Conservation (phyloP, 2,888 invertebrate species). For the Drosophila stalkeri region DNA sequence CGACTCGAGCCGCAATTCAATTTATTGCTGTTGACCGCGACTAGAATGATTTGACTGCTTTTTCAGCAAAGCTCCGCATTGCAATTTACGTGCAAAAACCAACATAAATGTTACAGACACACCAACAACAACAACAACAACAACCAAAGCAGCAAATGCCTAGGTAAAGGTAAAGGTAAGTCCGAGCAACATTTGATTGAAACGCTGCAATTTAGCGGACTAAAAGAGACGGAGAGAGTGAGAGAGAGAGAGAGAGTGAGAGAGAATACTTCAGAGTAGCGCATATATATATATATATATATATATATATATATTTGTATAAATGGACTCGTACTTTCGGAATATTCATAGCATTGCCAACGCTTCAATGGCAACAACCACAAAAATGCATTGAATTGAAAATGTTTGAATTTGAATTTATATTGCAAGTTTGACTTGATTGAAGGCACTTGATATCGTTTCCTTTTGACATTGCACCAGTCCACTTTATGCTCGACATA, state of each 20-base stretch:
- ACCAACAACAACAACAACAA: constrained; percentile 36
- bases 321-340: constrained; percentile 49
- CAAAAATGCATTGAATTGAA: constrained; percentile 77
- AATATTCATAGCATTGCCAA: constrained; percentile 69
- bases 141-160: constrained; percentile 33
- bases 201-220: constrained; percentile 54
- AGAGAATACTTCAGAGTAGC: constrained; percentile 40
- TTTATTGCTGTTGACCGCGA: constrained; percentile 75
- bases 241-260: background rate
- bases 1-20: constrained; percentile 60
- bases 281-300: constrained; percentile 5
- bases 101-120: constrained; percentile 58
- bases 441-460: constrained; percentile 75
- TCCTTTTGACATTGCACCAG: constrained; percentile 57
- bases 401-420: constrained; percentile 80
- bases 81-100: constrained; percentile 66
- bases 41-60: constrained; percentile 49
- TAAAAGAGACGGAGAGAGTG: background rate
- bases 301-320: constrained; percentile 19
- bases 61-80: constrained; percentile 44
- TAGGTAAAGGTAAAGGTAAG: constrained; percentile 39
- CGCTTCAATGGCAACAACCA: constrained; percentile 75
- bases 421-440: constrained; percentile 79
- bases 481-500: constrained; percentile 16
- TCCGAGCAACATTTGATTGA: constrained; percentile 66